Percentiles rank a stretch among this genome's conserved stretches.
Evolutionary conservation across 2,888 invertebrate genomes (phyloP).

Genomic region (Chrysolina haemoptera): DNA sequence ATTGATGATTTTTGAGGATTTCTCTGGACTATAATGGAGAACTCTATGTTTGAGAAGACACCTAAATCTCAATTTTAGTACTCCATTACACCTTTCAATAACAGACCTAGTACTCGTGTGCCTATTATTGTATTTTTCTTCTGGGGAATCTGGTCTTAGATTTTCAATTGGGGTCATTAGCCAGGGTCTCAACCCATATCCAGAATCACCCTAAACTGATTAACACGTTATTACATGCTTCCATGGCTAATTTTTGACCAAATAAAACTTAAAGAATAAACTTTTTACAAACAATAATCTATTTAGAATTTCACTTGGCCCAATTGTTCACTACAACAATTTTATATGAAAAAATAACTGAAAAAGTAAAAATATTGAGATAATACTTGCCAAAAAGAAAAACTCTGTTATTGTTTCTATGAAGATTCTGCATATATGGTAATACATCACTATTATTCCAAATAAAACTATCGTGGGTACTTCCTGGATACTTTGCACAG

Average conservation of each 20-base stretch:
- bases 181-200: constrained; percentile 24
- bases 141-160: neutral
- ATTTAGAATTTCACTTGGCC: no score
- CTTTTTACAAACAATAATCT: neutral
- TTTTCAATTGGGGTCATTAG: constrained; percentile 11
- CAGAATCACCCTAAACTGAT: constrained; percentile 10
- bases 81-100: constrained; percentile 48
- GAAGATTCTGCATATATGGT: neutral
- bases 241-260: no score
- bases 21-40: constrained; percentile 27
- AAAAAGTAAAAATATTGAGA: no score
- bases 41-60: constrained; percentile 47
- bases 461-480: neutral
- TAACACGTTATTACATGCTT: no score
- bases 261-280: neutral
- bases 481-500: neutral
- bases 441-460: constrained; percentile 3
- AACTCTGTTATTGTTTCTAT: neutral
- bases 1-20: constrained; percentile 26
- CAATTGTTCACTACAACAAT: neutral
- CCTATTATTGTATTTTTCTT: constrained; percentile 27
- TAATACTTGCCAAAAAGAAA: neutral
- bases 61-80: constrained; percentile 50
- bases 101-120: constrained; percentile 25
- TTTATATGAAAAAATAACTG: no score